Evolutionary conservation across 2,888 invertebrate species (phyloP), one percentile per base, ranked within the genome.

Genomic region (Synergus japonicus): DNA sequence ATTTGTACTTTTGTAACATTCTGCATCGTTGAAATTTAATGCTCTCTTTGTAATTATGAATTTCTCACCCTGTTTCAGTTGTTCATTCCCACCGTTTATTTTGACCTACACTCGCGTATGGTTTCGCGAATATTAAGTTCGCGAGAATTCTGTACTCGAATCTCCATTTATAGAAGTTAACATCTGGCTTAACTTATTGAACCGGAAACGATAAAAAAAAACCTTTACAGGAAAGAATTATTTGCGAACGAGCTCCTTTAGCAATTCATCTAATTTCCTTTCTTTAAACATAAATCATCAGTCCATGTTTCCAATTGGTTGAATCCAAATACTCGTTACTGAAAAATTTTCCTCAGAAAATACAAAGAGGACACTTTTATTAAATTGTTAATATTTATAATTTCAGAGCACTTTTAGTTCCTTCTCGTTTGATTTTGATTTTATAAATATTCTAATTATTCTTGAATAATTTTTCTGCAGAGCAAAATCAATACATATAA

Each of bases 111-210:
- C 69, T 79, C 73, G 73, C 43, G 78, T 77, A 76, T 54, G 76
- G 58, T 12, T 81, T 81, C 76, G 76, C 77, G 80, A 80, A 84
- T 69, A 85, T 76, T 77, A 78, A 41, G 73, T 79, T 77, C 78
- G 76, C 73, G 65, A 44, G 79, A 78, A 78, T 67, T 54, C 78
- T 76, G 69, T 78, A 81, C 79, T 82, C 82, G 82, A 81, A 83
- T 80, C 82, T 84, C 78, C 83, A 83, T 84, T 85, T 83, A 82
- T 85, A 82, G 83, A 84, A 84, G 83, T 77, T 67, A 63, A 84
- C 85, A 83, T 86, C 86, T 85, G 86, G 83, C 69, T 58, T 73
- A 54, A 69, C 49, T 69, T 49, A 54, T 29, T 60, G 77, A 44
- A 58, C 67, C 67, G 77, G 37, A 54, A 69, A 54, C 46, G 49